Conservation (phyloP, 2,888 invertebrate species). For the Rhabditoides inermis region DNA sequence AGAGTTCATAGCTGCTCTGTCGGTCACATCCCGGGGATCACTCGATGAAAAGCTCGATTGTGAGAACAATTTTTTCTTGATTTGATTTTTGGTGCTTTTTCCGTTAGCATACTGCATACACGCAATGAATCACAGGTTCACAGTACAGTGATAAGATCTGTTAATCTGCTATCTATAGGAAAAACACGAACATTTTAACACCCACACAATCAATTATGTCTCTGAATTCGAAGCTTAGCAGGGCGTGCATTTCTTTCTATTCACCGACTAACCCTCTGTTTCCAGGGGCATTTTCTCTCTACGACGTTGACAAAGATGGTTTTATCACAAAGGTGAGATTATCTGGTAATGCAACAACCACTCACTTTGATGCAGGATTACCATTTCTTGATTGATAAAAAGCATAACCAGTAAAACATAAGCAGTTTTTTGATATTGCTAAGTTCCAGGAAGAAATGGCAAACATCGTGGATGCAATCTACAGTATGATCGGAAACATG, state of each 20-base stretch:
- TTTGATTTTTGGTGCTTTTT: not conserved
- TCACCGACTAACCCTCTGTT: not conserved
- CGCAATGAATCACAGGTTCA: too few species aligned
- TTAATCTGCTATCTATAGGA: too few species aligned
- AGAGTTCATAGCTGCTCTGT: conserved; percentile 52
- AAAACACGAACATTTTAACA: too few species aligned
- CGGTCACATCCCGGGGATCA: conserved; percentile 52
- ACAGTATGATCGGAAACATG: conserved; percentile 55
- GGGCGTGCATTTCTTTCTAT: too few species aligned
- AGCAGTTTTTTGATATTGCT: too few species aligned
- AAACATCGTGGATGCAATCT: conserved; percentile 35
- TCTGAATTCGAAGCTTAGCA: too few species aligned
- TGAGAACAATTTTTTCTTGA: conserved; percentile 14
- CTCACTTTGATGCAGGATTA: too few species aligned
- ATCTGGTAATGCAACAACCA: too few species aligned
- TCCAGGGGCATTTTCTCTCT: conserved; percentile 57
- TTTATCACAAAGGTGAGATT: conserved; percentile 56
- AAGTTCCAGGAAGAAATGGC: conserved; percentile 30
- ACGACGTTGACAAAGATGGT: conserved; percentile 58
- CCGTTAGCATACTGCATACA: too few species aligned
- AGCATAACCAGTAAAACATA: too few species aligned
- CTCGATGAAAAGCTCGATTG: conserved; percentile 52
- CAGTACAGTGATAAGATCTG: too few species aligned
- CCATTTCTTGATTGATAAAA: too few species aligned
- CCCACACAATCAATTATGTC: not conserved